Evolutionary conservation across 2,797 vertebrate species (phyloP).

Genomic region (Enteromius argenteus): DNA sequence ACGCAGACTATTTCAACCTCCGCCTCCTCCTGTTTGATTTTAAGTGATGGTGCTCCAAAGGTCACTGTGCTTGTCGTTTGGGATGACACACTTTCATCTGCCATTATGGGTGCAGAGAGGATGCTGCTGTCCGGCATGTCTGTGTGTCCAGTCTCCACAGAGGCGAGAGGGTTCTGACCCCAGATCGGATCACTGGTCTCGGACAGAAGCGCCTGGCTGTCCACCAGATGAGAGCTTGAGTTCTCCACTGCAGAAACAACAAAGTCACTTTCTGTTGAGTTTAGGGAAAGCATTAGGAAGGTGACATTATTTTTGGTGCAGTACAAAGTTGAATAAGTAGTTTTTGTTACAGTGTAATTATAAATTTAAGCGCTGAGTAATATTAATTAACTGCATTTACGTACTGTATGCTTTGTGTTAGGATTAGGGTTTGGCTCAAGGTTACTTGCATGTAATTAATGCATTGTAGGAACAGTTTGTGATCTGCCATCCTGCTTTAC

Average conservation of each 20-base stretch:
- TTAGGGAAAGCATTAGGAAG: neutral
- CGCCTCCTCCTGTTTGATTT: slow-evolving; percentile 64
- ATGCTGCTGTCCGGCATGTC: slow-evolving; percentile 40
- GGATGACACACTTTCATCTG: slow-evolving; percentile 61
- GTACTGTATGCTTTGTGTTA: neutral
- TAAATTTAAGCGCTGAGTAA: neutral
- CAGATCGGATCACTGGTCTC: slow-evolving; percentile 54
- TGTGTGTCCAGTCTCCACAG: slow-evolving; percentile 43
- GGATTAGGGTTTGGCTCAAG: neutral
- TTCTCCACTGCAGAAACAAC: slow-evolving; percentile 37
- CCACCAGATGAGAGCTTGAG: slow-evolving; percentile 22
- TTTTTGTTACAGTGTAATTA: neutral
- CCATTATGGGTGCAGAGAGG: slow-evolving; percentile 45
- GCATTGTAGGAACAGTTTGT: neutral
- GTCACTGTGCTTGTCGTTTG: neutral
- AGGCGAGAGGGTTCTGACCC: slow-evolving; percentile 35
- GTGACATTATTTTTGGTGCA: neutral
- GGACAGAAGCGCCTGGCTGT: slow-evolving; percentile 42
- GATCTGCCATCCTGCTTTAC: neutral
- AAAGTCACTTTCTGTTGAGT: slow-evolving; percentile 3
- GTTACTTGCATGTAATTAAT: neutral
- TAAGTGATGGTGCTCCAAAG: slow-evolving; percentile 16
- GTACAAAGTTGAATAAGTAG: neutral
- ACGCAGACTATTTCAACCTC: slow-evolving; percentile 76
- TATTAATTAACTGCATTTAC: neutral